phyloP scores from a whole-genome alignment of 2,113 vertebrate species.

The Sylvilagus bachmani region DNA sequence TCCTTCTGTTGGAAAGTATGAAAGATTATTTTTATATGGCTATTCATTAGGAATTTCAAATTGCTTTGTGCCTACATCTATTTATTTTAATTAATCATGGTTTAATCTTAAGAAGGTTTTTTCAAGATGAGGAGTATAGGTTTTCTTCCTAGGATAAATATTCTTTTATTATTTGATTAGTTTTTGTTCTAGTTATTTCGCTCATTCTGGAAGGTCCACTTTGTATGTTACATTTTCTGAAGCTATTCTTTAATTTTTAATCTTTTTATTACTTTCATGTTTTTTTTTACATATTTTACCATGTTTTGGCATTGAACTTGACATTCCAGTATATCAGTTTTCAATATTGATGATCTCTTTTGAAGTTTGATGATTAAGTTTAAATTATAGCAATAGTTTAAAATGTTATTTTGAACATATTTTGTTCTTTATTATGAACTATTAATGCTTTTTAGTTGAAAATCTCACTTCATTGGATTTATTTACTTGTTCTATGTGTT shows the following conservation, averaged over 20 bases:
- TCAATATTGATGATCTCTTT: background rate
- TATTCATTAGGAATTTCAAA: conserved; percentile 18
- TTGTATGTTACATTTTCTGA: background rate
- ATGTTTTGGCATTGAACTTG: background rate
- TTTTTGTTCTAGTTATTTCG: background rate
- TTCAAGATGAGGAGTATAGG: background rate
- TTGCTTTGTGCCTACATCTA: background rate
- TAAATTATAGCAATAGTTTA: background rate
- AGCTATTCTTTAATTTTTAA: background rate
- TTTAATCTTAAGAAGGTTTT: background rate
- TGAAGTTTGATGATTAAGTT: background rate
- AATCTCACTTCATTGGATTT: background rate
- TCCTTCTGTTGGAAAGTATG: background rate
- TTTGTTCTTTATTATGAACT: background rate
- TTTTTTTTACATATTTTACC: background rate
- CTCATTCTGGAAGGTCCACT: background rate
- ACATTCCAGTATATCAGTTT: background rate
- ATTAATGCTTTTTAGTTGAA: background rate
- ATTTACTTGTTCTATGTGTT: background rate
- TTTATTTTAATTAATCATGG: background rate
- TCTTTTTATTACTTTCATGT: background rate
- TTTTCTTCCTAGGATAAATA: background rate
- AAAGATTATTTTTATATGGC: background rate
- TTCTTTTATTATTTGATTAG: background rate
- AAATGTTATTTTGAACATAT: background rate